Conservation (phyloP, 1,140 invertebrate genomes). For the Drosophila equinoxialis region DNA sequence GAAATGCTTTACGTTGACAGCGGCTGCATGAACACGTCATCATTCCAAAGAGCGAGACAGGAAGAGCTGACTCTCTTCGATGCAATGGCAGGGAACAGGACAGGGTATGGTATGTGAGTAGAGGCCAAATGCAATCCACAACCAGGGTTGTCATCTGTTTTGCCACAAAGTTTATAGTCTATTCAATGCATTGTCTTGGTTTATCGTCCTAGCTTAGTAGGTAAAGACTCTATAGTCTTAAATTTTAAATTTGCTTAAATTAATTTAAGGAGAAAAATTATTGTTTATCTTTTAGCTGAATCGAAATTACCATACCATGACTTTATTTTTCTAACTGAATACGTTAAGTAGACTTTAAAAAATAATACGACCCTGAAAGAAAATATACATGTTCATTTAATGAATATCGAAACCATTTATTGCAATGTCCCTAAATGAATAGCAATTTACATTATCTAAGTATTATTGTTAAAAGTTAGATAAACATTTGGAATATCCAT, state of each 20-base stretch:
- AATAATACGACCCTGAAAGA: too few species aligned
- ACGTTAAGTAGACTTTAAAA: too few species aligned
- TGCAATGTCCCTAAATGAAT: too few species aligned
- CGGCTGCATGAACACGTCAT: slow-evolving; percentile 75
- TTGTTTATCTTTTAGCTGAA: too few species aligned
- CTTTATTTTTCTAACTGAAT: too few species aligned
- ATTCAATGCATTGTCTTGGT: neutral
- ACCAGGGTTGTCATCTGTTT: slow-evolving; percentile 56
- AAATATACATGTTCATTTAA: too few species aligned
- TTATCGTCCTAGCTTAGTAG: neutral
- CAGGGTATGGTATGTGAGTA: neutral
- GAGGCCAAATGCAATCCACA: neutral
- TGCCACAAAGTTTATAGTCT: neutral
- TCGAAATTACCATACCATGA: too few species aligned
- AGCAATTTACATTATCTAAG: neutral
- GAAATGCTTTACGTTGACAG: slow-evolving; percentile 62
- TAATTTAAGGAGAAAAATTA: too few species aligned
- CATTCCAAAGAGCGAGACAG: slow-evolving; percentile 11
- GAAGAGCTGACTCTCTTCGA: neutral
- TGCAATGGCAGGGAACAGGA: neutral
- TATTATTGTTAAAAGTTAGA: slow-evolving; percentile 1
- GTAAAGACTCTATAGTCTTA: too few species aligned
- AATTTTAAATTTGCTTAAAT: too few species aligned
- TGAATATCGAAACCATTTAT: too few species aligned
- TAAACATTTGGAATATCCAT: slow-evolving; percentile 33